A percentile compares a stretch with the other conserved stretches of the same genome.
Conservation (phyloP, 2,797 vertebrate genomes). For the Perdix hodgsoniae region DNA sequence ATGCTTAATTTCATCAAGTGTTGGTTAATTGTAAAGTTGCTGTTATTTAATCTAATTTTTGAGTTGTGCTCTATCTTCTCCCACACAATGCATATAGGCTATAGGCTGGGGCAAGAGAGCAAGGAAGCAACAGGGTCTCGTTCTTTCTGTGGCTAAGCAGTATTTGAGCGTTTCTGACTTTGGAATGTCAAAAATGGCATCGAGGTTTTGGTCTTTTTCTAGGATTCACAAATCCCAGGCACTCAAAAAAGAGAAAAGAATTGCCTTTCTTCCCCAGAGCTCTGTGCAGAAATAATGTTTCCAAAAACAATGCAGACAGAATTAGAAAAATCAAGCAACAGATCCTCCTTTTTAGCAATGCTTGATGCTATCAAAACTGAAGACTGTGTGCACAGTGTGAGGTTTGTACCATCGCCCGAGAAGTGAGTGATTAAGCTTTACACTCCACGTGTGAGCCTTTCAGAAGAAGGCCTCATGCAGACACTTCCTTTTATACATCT, state of each 20-base stretch:
- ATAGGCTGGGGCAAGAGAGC: background rate
- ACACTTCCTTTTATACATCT: background rate
- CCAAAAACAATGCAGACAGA: background rate
- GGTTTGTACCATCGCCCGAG: background rate
- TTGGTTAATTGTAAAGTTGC: background rate
- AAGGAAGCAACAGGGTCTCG: background rate
- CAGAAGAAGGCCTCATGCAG: background rate
- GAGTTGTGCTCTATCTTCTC: background rate
- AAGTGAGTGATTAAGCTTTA: background rate
- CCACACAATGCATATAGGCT: background rate
- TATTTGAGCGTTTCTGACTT: conserved; percentile 7
- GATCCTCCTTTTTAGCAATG: background rate
- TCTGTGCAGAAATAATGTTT: conserved; percentile 19
- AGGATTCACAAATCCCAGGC: background rate
- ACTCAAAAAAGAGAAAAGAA: background rate
- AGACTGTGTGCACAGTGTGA: background rate
- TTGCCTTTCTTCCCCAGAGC: background rate
- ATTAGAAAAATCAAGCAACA: conserved; percentile 17
- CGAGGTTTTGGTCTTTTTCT: conserved; percentile 3
- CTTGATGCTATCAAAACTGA: background rate
- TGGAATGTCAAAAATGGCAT: background rate
- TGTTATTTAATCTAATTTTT: background rate
- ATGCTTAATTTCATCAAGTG: background rate
- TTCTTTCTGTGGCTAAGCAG: background rate
- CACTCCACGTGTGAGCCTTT: background rate